Base-by-base conservation (phyloP, 92 coral and sea anemone species). In the Palythoa heliodiscus region DNA sequence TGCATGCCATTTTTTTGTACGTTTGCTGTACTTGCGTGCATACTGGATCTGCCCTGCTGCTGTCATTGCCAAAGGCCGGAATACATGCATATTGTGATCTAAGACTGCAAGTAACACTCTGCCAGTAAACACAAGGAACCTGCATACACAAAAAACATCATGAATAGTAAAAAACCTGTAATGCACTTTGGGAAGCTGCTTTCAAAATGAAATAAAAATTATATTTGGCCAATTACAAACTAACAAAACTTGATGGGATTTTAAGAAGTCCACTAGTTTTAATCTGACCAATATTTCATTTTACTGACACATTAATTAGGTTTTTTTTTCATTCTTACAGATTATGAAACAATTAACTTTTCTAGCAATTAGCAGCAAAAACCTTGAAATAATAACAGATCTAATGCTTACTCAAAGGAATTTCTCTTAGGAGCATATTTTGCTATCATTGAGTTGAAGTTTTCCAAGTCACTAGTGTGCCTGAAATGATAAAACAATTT, bases 1-100 rank as follows among this genome's bases (percentile, higher is more conserved):
- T 24, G 79, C 90, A 82, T 82, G 61, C 90, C 87, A 87, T 58
- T 73, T 82, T 54, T 87, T 87, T 15, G 90, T 80, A 37, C 83
- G 24, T 38, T 87, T 82, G 81, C 90, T 87, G 82, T 80, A 87
- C 54, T 73, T 87, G 22, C 73, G 55, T 35, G 87, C 70, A 82
- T 80, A 80, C 77, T 86, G 70, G 22, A 66, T 52, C 85, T 77
- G 20, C 12, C 82, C 82, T 77, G 69, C 82, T 55, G 69, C 22
- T 23, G 68, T 77, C 24, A 35, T 77, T 55, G 82, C 82, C 4
- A 55, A 5, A 25, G 82, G 82, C 25, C 70, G 20, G 70, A 77
- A 77, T 57, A 77, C 25, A 55, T 77, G 82, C 82, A 77, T 77
- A 17, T 77, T 77, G 82, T 77, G 70, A 39, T 77, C 82, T 54